A percentile compares a stretch with the other conserved stretches of the same genome.
Evolutionary conservation across 1,140 invertebrate species (phyloP).

Genomic region (Hirudo medicinalis): DNA sequence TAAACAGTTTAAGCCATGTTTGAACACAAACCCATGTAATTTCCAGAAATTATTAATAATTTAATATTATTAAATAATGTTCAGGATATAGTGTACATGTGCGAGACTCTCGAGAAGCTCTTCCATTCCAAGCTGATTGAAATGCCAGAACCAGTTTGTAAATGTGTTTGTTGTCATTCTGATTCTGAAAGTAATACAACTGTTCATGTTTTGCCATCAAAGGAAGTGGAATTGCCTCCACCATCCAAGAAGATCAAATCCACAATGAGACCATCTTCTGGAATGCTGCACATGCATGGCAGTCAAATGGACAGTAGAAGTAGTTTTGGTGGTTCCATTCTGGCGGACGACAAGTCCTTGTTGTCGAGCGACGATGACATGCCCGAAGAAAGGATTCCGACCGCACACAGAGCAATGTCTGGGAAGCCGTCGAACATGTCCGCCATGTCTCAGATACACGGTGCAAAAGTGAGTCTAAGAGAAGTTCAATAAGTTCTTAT

Average conservation of each 20-base stretch:
- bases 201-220: neutral
- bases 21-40: conserved; percentile 13
- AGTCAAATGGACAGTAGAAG: neutral
- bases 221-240: conserved; percentile 29
- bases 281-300: neutral
- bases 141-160: conserved; percentile 50
- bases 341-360: neutral
- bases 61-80: conserved; percentile 18
- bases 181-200: neutral
- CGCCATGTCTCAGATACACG: neutral
- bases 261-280: neutral
- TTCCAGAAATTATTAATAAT: no score
- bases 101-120: conserved; percentile 86
- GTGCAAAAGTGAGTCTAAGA: no score
- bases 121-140: conserved; percentile 80
- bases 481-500: no score
- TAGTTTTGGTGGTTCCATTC: neutral
- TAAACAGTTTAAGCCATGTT: conserved; percentile 21
- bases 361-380: neutral
- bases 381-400: neutral
- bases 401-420: no score
- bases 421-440: conserved; percentile 4
- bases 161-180: neutral
- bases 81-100: conserved; percentile 91
- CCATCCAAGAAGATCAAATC: conserved; percentile 56